Base-by-base conservation (phyloP, 1,140 invertebrate genomes). In the Tetragnatha versicolor region DNA sequence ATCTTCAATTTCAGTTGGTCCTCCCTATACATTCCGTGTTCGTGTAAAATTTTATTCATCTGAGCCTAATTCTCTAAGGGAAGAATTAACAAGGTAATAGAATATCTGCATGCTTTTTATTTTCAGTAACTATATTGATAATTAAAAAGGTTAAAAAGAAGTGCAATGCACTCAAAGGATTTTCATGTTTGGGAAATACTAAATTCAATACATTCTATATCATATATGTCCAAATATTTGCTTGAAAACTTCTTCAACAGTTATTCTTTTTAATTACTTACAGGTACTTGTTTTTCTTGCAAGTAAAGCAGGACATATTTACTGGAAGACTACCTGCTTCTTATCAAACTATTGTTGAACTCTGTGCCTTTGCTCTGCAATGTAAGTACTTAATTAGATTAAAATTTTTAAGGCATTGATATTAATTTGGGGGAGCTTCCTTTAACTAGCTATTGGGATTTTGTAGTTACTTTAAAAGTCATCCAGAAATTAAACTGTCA, bases 21-120 rank as follows among this genome's bases (percentile, higher is more conserved):
- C 96, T 58, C 97, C 95, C 6, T 99, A 95, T 84, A 98, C 96
- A 49, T 91, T 99, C 80, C 88, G 96, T 77, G 89, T 99, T 58
- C 93, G 94, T 86, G 97, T 99, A 1, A 99, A 99, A 88, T 99
- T 99, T 87, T 99, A 98, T 87, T 98, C 97, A 1, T 98, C 96
- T 0, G 98, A 99, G 86, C 98, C 96, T 25, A 96, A 96, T 85
- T 94, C 93, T 81, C 87, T 98, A 45, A 89, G 94, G 60, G 96
- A 98, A 87, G 95, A 98, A 87, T 87, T 98, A 69, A 98, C 95
- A 0, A 89, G 96, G 85, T 89, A 83, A 22, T 58, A 58, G 17
- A 58, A 58, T 12, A 14, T 58, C 25, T 22, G 53, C 27, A 12
- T 58, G n/a, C 12, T 58, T 2, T 58, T 58, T 29, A 2, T 58